phyloP scores from a whole-genome alignment of 1,140 invertebrate species.

The Drosophila ohnishii region DNA sequence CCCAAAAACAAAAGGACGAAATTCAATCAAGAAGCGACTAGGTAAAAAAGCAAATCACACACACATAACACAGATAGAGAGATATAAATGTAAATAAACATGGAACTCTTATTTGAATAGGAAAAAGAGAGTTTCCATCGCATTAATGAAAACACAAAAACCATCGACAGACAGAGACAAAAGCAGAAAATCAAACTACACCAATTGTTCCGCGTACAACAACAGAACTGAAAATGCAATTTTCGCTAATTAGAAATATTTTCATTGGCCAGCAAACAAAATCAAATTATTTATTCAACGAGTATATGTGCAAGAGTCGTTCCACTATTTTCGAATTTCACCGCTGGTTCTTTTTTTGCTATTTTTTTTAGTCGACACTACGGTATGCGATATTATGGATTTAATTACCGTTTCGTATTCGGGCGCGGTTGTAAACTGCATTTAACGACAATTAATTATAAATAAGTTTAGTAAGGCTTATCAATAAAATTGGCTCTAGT shows the following conservation, averaged over 20 bases:
- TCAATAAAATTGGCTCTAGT: conserved; percentile 10
- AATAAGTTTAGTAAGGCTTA: conserved; percentile 65
- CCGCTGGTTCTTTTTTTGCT: conserved; percentile 28
- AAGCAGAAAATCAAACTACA: conserved; percentile 45
- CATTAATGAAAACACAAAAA: conserved; percentile 25
- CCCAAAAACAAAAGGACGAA: conserved; percentile 44
- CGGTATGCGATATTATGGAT: conserved; percentile 55
- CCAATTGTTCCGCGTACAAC: conserved; percentile 46
- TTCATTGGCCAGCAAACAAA: conserved; percentile 69
- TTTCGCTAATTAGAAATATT: conserved; percentile 75
- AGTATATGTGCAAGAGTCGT: conserved; percentile 50
- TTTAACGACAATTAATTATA: conserved; percentile 79
- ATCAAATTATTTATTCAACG: conserved; percentile 64
- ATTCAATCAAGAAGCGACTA: conserved; percentile 46
- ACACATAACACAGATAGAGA: conserved; percentile 11
- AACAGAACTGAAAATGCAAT: conserved; percentile 67
- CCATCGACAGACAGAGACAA: conserved; percentile 30
- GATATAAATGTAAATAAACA: conserved; percentile 12
- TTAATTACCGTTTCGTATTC: conserved; percentile 83
- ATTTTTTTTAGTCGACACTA: conserved; percentile 32
- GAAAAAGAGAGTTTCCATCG: conserved; percentile 17
- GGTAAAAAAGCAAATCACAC: conserved; percentile 50
- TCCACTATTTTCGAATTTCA: conserved; percentile 24
- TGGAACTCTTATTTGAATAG: conserved; percentile 22
- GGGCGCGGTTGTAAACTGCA: conserved; percentile 81